These are phyloP conservation scores for Ceriagrion tenellum DNA, from an alignment of 2,888 invertebrate species.

Conservation along the genomic window DNA sequence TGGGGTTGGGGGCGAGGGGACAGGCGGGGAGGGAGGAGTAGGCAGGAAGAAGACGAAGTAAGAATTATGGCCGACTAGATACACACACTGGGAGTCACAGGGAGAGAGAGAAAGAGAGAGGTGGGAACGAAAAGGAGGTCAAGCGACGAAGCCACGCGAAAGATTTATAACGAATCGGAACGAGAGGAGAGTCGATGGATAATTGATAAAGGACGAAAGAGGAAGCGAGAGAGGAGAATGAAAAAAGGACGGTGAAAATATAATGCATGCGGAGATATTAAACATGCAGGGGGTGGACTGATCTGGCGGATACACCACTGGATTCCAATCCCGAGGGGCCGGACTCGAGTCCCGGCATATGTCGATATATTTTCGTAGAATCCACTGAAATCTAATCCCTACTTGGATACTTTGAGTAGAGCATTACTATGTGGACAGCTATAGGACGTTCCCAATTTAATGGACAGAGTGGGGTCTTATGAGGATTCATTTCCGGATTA, in stretches of 20 bases:
- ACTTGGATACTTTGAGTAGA: no score
- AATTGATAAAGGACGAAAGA: background rate
- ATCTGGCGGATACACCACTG: no score
- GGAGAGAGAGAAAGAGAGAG: background rate
- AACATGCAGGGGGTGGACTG: background rate
- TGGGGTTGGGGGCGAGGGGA: background rate
- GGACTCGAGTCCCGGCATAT: no score
- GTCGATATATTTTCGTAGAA: no score
- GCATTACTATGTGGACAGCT: no score
- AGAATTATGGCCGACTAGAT: background rate
- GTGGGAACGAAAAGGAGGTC: background rate
- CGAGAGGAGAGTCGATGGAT: background rate
- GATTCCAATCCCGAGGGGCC: no score
- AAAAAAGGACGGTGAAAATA: background rate
- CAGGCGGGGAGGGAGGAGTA: background rate
- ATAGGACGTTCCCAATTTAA: no score
- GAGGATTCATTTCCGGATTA: no score
- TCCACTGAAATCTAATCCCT: no score
- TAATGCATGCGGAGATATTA: background rate
- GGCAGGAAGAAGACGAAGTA: background rate
- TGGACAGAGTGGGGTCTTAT: no score
- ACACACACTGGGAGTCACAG: background rate
- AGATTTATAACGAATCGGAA: conserved; percentile 8
- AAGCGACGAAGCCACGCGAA: background rate
- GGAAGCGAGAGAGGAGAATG: background rate